Evolutionary conservation across 2,113 vertebrate species (phyloP).

Genomic region (Prolemur simus): DNA sequence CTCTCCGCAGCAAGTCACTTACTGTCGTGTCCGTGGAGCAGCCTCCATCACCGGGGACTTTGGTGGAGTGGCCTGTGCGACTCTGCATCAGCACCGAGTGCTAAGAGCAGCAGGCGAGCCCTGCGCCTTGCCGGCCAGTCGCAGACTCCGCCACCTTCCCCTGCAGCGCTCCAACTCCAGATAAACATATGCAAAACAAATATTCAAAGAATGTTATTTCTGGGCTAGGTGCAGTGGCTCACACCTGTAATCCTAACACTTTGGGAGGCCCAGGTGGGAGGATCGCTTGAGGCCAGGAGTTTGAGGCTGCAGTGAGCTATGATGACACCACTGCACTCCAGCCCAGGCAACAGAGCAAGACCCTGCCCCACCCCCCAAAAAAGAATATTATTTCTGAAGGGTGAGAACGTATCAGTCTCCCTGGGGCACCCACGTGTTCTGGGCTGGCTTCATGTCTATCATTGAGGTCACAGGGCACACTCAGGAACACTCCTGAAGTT

Average conservation of each 20-base stretch:
- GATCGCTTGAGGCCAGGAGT: too few relatives aligned
- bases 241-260: too few relatives aligned
- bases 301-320: too few relatives aligned
- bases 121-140: not conserved
- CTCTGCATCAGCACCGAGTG: not conserved
- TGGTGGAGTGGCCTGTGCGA: not conserved
- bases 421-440: not conserved
- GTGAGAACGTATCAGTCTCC: not conserved
- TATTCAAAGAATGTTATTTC: not conserved
- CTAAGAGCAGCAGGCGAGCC: not conserved
- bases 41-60: not conserved
- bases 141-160: not conserved
- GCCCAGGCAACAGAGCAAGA: too few relatives aligned
- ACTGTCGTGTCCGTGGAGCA: not conserved
- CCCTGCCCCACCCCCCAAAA: too few relatives aligned
- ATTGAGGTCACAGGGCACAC: not conserved
- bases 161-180: not conserved
- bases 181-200: not conserved
- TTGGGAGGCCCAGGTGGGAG: too few relatives aligned
- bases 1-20: not conserved
- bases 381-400: not conserved
- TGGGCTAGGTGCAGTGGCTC: too few relatives aligned
- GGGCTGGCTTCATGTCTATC: not conserved
- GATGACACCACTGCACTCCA: too few relatives aligned
- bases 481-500: not conserved